Base-by-base conservation (phyloP, 2,113 vertebrate species). In the Dendropsophus ebraccatus region DNA sequence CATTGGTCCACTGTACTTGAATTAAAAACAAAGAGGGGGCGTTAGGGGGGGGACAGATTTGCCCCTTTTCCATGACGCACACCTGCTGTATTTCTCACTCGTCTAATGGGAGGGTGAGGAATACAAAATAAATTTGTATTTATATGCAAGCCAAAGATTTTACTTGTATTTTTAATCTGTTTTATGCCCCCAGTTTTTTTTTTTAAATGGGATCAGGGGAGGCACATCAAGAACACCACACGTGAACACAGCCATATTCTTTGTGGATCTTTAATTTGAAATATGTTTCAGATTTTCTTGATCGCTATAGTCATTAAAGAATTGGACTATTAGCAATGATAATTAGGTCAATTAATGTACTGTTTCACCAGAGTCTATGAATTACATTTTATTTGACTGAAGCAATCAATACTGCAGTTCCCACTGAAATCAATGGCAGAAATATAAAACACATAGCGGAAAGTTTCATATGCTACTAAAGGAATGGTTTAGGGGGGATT, bases 321-420 rank as follows among this genome's bases (percentile, higher is more conserved):
- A 72, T 13, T 74, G 11, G 21, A 74, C 72, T 25, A 74, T 49
- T 74, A 74, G 37, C 41, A 25, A 25, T 28, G 17, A 25, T 47
- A 74, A 74, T 74, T 74, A 25, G 72, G 72, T 25, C n/a, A 45
- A 25, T 74, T 49, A 10, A 74, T 74, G 72, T 21, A 28, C 4
- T n/a, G 21, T 47, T 14, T 74, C 41, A 74, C 49, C 45, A 49
- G 2, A 74, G n/a, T 74, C 72, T 74, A 74, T 74, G 72, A 74
- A 74, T 28, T 45, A 49, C 23, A 47, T 74, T 74, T 47, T 73
- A 47, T 47, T 73, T 73, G 70, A 73, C 37, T 47, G 2, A 14
- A 74, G n/a, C 72, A 49, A 74, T 74, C 72, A 74, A 74, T 74
- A 74, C 17, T 13, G 70, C 21, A 74, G 41, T 74, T 45, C 41